Evolutionary conservation across 1,140 invertebrate genomes (phyloP).

Genomic region (Pseudomyrmex flavicornis): DNA sequence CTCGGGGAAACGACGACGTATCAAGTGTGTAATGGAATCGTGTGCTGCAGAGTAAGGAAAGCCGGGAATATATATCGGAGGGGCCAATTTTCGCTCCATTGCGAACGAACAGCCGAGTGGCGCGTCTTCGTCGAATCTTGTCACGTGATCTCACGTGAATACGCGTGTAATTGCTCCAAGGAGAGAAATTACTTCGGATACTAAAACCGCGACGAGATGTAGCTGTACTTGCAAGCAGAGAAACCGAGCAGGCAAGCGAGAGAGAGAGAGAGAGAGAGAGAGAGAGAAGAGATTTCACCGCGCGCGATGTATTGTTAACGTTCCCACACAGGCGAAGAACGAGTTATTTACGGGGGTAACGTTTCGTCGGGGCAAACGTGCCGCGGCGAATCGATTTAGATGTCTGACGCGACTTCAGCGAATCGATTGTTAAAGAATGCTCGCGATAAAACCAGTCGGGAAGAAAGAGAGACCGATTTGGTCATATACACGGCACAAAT

Average conservation of each 20-base stretch:
- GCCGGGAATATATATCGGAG: conserved; percentile 49
- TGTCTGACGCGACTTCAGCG: neutral
- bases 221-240: neutral
- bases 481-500: conserved; percentile 25
- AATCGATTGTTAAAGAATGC: conserved; percentile 22
- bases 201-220: conserved; percentile 33
- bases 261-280: conserved; percentile 11
- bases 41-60: neutral
- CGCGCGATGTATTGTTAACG: conserved; percentile 3
- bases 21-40: conserved; percentile 62
- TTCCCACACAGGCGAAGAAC: neutral
- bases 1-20: conserved; percentile 28
- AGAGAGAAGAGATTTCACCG: too few relatives aligned
- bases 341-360: conserved; percentile 9
- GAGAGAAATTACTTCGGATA: conserved; percentile 35
- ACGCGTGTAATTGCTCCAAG: conserved; percentile 45
- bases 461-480: conserved; percentile 10
- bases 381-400: conserved; percentile 27
- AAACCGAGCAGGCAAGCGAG: neutral
- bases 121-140: conserved; percentile 28
- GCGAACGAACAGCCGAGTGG: neutral
- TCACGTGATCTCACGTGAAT: conserved; percentile 47
- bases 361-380: neutral
- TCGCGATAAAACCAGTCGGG: conserved; percentile 25
- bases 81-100: conserved; percentile 41